A percentile compares a stretch with the other conserved stretches of the same genome.
Evolutionary conservation across 23 tunicate species (phyloP).

Genomic region (Botrylloides violaceus): DNA sequence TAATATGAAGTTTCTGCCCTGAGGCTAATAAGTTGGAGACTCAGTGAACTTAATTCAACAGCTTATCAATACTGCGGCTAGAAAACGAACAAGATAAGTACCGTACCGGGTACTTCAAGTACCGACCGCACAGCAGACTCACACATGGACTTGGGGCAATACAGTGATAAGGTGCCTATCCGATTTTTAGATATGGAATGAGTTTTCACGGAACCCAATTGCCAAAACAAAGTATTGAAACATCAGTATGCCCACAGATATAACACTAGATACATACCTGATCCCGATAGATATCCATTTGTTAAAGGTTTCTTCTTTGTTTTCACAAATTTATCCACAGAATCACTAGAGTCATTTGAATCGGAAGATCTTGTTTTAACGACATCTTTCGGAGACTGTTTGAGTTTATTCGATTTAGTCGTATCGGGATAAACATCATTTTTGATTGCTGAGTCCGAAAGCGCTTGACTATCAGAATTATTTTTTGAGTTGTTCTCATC

Average conservation of each 20-base stretch:
- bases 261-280: not conserved
- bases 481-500: not conserved
- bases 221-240: not conserved
- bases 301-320: not conserved
- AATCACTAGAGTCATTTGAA: conserved; percentile 3
- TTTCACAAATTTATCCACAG: not conserved
- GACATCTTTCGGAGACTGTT: not conserved
- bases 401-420: not conserved
- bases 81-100: too few species aligned
- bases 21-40: too few species aligned
- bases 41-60: too few species aligned
- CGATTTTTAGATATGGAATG: not conserved
- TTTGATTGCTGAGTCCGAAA: conserved; percentile 13
- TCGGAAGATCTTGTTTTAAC: conserved; percentile 5
- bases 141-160: too few species aligned
- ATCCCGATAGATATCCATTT: not conserved
- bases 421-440: not conserved
- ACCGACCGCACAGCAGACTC: too few species aligned
- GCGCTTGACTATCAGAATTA: not conserved
- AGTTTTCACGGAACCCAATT: not conserved
- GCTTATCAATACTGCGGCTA: too few species aligned
- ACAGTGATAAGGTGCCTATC: too few species aligned
- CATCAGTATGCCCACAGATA: too few species aligned
- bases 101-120: too few species aligned
- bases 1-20: too few species aligned